Percentiles rank a stretch among this genome's conserved stretches.
Conservation (phyloP, 23 tunicate genomes). For the Trididemnum clinides region DNA sequence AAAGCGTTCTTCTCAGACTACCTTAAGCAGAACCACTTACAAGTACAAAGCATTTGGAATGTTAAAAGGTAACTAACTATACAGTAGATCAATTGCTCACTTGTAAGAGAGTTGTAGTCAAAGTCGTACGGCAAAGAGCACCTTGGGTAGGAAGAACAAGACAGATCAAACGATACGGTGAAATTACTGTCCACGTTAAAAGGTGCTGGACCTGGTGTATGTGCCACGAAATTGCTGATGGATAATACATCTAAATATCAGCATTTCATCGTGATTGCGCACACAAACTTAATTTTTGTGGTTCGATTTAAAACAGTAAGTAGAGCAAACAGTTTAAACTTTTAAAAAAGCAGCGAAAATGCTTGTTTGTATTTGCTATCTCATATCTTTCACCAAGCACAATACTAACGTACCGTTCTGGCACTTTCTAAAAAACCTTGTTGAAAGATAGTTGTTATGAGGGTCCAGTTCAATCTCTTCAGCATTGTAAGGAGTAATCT, state of each 20-base stretch:
- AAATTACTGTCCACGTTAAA: background rate
- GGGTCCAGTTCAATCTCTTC: slow-evolving; percentile 43
- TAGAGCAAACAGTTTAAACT: no score
- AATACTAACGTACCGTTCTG: background rate
- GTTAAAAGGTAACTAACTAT: background rate
- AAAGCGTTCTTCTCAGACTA: no score
- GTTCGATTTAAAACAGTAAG: no score
- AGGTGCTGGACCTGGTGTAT: slow-evolving; percentile 21
- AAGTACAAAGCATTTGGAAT: no score
- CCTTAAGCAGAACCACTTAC: no score
- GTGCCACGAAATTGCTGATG: background rate
- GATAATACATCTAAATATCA: slow-evolving; percentile 32
- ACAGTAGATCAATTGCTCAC: background rate
- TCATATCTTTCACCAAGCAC: no score
- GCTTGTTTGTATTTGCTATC: no score
- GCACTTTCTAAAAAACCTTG: slow-evolving; percentile 19
- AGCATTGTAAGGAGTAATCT: no score
- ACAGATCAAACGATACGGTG: slow-evolving; percentile 19
- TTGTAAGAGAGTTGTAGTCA: background rate
- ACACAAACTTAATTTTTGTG: no score
- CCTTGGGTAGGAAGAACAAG: slow-evolving; percentile 29
- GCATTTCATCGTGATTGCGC: background rate
- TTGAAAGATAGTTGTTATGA: slow-evolving; percentile 43
- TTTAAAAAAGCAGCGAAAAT: no score
- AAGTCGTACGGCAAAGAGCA: slow-evolving; percentile 2